Conservation (phyloP, 1,140 invertebrate species). For the Polypedilum vanderplanki region DNA sequence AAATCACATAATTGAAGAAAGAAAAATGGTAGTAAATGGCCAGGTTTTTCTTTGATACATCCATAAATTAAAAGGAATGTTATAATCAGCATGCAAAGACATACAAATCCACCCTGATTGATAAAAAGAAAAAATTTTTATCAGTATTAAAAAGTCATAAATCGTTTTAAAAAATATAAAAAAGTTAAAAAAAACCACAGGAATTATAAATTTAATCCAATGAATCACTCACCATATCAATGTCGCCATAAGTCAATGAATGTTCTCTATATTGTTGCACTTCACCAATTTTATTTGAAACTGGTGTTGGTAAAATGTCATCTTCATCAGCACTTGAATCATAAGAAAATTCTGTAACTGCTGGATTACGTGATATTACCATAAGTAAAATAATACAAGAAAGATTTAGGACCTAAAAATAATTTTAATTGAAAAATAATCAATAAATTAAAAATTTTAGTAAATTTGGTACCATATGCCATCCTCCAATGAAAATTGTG, state of each 20-base stretch:
- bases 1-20: conserved; percentile 84
- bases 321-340: conserved; percentile 44
- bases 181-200: conserved; percentile 29
- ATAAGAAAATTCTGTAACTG: conserved; percentile 50
- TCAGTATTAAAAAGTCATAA: conserved; percentile 29
- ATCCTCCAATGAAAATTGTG: conserved; percentile 69
- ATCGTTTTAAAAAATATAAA: conserved; percentile 34
- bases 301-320: conserved; percentile 54
- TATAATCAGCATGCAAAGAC: conserved; percentile 69
- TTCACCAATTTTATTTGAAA: conserved; percentile 51
- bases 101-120: conserved; percentile 62
- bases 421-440: conserved; percentile 29
- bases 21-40: conserved; percentile 79
- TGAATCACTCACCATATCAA: conserved; percentile 22
- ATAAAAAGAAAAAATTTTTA: no score
- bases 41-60: conserved; percentile 68
- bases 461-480: conserved; percentile 62
- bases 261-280: conserved; percentile 50
- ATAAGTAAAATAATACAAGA: conserved; percentile 61
- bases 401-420: conserved; percentile 60
- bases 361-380: conserved; percentile 63
- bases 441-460: not conserved
- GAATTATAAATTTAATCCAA: conserved; percentile 24
- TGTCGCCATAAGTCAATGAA: conserved; percentile 53
- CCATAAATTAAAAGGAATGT: conserved; percentile 77